Conservation (phyloP, 2,888 invertebrate species). For the Silvanus unidentatus region DNA sequence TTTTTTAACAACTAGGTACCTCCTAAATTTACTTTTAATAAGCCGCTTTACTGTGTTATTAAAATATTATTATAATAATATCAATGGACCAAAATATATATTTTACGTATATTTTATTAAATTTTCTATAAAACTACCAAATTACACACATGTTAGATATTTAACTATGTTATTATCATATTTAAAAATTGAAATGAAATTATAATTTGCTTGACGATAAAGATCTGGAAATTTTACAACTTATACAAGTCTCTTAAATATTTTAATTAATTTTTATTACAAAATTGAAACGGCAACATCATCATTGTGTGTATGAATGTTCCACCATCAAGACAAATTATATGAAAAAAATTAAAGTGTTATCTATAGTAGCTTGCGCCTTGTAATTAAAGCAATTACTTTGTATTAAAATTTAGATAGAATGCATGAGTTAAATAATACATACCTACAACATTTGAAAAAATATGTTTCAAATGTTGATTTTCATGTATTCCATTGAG, state of each 20-base stretch:
- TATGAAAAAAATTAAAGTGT: slow-evolving; percentile 4
- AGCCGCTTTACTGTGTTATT: too few species aligned
- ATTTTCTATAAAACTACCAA: not conserved
- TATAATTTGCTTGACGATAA: slow-evolving; percentile 1
- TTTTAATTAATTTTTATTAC: slow-evolving; percentile 1
- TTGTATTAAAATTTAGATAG: slow-evolving; percentile 9
- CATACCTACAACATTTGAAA: too few species aligned
- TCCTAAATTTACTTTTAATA: too few species aligned
- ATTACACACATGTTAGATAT: not conserved
- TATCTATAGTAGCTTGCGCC: slow-evolving; percentile 11
- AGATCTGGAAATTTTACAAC: not conserved
- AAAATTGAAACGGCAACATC: slow-evolving; percentile 2
- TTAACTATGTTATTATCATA: not conserved
- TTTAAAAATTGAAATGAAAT: slow-evolving; percentile 3
- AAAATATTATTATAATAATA: too few species aligned
- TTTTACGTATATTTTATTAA: not conserved
- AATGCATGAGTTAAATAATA: slow-evolving; percentile 4
- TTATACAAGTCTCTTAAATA: slow-evolving; percentile 2
- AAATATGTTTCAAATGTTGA: not conserved
- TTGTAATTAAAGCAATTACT: slow-evolving; percentile 13
- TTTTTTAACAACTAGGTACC: too few species aligned
- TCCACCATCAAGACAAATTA: slow-evolving; percentile 2
- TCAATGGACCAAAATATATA: too few species aligned
- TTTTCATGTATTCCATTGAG: too few species aligned
- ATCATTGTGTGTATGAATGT: not conserved